A percentile compares a stretch with the other conserved stretches of the same genome.
Conservation (phyloP, 2,797 vertebrate species). For the Fistularia tabacaria region DNA sequence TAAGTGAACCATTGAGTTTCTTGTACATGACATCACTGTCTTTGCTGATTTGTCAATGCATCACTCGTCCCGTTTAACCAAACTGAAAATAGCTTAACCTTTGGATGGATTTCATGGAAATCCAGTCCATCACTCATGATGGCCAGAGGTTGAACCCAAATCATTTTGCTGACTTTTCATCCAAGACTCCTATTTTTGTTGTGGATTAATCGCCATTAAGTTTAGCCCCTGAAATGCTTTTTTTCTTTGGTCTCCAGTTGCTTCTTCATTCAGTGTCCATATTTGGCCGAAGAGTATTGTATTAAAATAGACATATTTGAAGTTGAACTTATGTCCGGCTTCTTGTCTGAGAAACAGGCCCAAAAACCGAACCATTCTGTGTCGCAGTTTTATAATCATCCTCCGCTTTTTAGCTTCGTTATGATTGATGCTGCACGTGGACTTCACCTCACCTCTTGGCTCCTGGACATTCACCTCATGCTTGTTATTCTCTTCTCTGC, state of each 20-base stretch:
- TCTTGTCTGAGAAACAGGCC: constrained; percentile 29
- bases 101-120: no score
- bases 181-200: no score
- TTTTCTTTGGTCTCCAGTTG: no score
- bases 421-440: constrained; percentile 22
- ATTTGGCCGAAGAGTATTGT: not conserved
- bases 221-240: no score
- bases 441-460: not conserved
- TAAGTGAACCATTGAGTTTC: no score
- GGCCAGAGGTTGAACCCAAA: not conserved
- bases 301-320: not conserved
- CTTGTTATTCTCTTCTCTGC: constrained; percentile 44
- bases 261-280: not conserved
- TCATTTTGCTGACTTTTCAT: not conserved
- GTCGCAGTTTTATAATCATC: not conserved
- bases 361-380: constrained; percentile 10
- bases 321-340: not conserved
- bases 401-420: not conserved
- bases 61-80: no score
- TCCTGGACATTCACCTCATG: not conserved
- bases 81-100: no score
- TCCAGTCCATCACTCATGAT: not conserved
- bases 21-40: no score
- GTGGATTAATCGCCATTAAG: no score
- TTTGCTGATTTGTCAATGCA: no score